Base-by-base conservation (phyloP, 1,140 invertebrate genomes). In the Theocolax elegans region DNA sequence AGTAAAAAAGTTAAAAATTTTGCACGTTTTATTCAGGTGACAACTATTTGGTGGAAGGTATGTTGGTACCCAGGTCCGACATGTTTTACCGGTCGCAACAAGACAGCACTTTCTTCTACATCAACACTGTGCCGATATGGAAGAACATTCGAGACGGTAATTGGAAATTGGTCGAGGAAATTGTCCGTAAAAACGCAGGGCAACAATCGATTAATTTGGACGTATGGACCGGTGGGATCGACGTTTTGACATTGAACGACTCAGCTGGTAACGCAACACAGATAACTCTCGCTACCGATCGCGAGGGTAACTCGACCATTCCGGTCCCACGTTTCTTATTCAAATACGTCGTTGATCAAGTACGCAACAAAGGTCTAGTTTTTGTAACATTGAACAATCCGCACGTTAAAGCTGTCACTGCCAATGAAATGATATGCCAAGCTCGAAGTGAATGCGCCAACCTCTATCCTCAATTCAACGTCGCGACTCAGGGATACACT, bases 361-460 rank as follows among this genome's bases (percentile, higher is more conserved):
- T 71, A 1, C 78, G 76, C 2, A 81, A 84, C 27, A 74, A 80
- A 0, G 89, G 87, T 1, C 85, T 89, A 2, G 90, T 86, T 2
- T 87, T 90, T 67, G 73, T 91, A 2, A 87, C 87, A 38, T 83
- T 90, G 19, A 92, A 92, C 79, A 91, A 92, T 78, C 90, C 90
- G 0, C 80, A 88, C 62, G 76, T 86, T 8, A 87, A 89, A 77
- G 21, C 42, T 17, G 19, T 67, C n/a, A 25, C 29, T 1, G 4
- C 15, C 0, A 29, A 23, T 2, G 54, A 67, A 0, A 23, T 25
- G 9, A n/a, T 72, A 6, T 72, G 70, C 13, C n/a, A 48, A 8
- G 12, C 31, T 9, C 51, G 27, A 1, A 15, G 0, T 19, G 10
- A 25, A 7, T 72, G 70, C 29, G 0, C 42, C 9, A 17, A 0